phyloP scores from a whole-genome alignment of 2,888 invertebrate genomes.

The Amiota communis region DNA sequence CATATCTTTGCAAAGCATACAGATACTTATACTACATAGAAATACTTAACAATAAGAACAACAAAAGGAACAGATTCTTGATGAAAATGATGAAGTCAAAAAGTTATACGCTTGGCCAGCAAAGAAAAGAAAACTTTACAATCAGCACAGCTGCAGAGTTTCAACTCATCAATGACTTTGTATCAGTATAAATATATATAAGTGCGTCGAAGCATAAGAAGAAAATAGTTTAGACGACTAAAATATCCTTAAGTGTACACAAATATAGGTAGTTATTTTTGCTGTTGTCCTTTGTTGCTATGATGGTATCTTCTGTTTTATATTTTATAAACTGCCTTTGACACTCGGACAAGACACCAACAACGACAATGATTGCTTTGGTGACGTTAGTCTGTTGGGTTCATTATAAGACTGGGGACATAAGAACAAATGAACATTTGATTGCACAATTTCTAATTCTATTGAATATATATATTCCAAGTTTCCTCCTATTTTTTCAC shows the following conservation, averaged over 20 bases:
- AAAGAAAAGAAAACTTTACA: conserved; percentile 12
- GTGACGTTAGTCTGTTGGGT: not conserved
- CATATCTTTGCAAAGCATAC: not conserved
- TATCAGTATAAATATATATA: too few relatives aligned
- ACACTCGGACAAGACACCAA: conserved; percentile 1
- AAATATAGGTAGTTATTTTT: not conserved
- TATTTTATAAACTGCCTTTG: conserved; percentile 22
- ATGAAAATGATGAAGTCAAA: conserved; percentile 10
- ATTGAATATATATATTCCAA: too few relatives aligned
- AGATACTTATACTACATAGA: not conserved
- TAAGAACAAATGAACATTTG: too few relatives aligned
- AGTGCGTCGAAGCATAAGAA: too few relatives aligned
- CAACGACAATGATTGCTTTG: not conserved
- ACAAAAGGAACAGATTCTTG: not conserved
- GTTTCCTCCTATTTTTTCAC: too few relatives aligned
- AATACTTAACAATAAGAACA: not conserved
- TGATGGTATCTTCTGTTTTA: conserved; percentile 18
- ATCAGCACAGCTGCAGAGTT: conserved; percentile 12
- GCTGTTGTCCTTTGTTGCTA: not conserved
- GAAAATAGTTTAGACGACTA: too few relatives aligned
- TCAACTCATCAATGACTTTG: not conserved
- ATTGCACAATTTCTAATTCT: too few relatives aligned
- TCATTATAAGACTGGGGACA: too few relatives aligned
- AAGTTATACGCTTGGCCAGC: conserved; percentile 26
- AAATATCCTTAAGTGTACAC: too few relatives aligned